Percentiles rank a stretch among this genome's conserved stretches.
phyloP scores from a whole-genome alignment of 2,113 vertebrate species.

The Brachirus orientalis region DNA sequence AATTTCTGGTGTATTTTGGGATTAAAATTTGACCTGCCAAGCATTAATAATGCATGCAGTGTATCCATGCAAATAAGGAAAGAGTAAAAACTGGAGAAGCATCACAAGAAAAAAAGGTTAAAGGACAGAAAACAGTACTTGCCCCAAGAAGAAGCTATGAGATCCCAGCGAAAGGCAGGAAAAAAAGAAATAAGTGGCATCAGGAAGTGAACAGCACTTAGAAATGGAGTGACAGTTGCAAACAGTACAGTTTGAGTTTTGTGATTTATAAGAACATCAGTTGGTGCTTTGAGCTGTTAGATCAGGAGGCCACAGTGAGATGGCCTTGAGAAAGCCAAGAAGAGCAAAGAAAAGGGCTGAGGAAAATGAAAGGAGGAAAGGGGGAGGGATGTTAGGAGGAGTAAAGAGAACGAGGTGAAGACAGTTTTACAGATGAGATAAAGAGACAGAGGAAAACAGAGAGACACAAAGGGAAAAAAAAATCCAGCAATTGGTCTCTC shows the following conservation, averaged over 20 bases:
- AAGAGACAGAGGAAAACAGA: conserved; percentile 11
- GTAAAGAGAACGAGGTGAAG: conserved; percentile 72
- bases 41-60: too few species aligned
- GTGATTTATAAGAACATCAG: conserved; percentile 19
- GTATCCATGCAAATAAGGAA: conserved; percentile 5
- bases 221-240: conserved; percentile 38
- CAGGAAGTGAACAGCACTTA: conserved; percentile 9
- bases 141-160: conserved; percentile 87
- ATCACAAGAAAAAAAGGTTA: not conserved
- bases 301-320: conserved; percentile 9
- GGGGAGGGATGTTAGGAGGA: conserved; percentile 57
- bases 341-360: conserved; percentile 1
- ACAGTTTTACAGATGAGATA: conserved; percentile 52
- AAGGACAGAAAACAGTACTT: conserved; percentile 87
- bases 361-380: not conserved
- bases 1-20: too few species aligned
- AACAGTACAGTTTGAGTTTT: not conserved
- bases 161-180: conserved; percentile 85
- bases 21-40: too few species aligned
- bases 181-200: conserved; percentile 45
- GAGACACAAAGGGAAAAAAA: conserved; percentile 6
- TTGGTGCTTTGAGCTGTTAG: conserved; percentile 11
- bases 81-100: too few species aligned
- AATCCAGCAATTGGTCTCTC: not conserved
- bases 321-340: conserved; percentile 24